Evolutionary conservation across 2,888 invertebrate species (phyloP).

Genomic region (Zhuqinia jingwanae): DNA sequence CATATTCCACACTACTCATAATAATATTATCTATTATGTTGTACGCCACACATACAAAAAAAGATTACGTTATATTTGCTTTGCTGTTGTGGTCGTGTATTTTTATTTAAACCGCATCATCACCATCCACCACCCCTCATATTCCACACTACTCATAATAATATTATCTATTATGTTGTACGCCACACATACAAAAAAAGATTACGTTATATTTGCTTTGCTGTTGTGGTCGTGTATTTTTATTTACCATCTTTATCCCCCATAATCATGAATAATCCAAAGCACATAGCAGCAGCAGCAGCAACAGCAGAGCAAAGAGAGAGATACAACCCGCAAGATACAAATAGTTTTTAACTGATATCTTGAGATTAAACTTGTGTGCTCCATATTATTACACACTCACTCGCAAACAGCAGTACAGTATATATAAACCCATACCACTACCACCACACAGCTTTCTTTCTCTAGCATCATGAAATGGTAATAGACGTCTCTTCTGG

Average conservation of each 20-base stretch:
- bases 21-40: background rate
- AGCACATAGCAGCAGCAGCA: too few species aligned
- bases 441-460: too few species aligned
- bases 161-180: background rate
- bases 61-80: too few species aligned
- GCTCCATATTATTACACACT: constrained; percentile 11
- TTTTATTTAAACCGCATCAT: constrained; percentile 34
- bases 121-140: background rate
- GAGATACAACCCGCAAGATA: constrained; percentile 40
- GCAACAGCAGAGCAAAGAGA: too few species aligned
- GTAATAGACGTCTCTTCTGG: constrained; percentile 64
- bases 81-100: constrained; percentile 5
- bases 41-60: too few species aligned
- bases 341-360: constrained; percentile 70
- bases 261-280: constrained; percentile 68
- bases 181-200: too few species aligned
- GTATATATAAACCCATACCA: too few species aligned
- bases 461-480: constrained; percentile 50
- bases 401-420: background rate
- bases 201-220: too few species aligned
- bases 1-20: background rate
- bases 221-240: constrained; percentile 25
- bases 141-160: background rate
- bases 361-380: constrained; percentile 67
- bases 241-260: constrained; percentile 28